Evolutionary conservation across 1,140 invertebrate species (phyloP).

Genomic region (Leptestheria dahalacensis): DNA sequence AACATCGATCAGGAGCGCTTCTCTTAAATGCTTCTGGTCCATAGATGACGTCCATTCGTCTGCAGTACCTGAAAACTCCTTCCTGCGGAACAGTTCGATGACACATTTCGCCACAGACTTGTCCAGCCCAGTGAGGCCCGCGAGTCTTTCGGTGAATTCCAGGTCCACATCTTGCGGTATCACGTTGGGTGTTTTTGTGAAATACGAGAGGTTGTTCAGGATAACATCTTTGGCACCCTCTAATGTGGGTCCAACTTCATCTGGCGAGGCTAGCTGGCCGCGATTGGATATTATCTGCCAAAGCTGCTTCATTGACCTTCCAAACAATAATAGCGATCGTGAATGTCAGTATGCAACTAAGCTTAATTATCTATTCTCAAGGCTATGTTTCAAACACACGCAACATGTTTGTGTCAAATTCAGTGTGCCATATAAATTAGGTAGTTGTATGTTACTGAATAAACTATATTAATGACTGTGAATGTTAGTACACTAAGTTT

Average conservation of each 20-base stretch:
- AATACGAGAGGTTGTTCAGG: background rate
- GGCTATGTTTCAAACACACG: background rate
- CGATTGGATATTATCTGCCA: background rate
- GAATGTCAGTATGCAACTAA: background rate
- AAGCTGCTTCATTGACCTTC: conserved; percentile 2
- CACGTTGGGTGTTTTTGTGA: too few species aligned
- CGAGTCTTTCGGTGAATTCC: background rate
- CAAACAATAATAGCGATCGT: background rate
- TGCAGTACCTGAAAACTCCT: background rate
- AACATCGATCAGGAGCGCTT: background rate
- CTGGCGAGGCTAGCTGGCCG: background rate
- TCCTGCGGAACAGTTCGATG: background rate
- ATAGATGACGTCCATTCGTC: background rate
- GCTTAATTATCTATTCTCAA: background rate
- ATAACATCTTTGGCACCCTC: background rate
- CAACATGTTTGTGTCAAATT: background rate
- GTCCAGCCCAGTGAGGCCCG: background rate
- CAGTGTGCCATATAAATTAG: background rate
- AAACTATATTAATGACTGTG: too few species aligned
- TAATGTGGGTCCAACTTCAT: background rate
- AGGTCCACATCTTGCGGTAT: background rate
- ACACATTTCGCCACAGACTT: background rate
- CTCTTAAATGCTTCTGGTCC: background rate
- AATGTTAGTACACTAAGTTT: too few species aligned
- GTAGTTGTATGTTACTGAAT: too few species aligned